Evolutionary conservation across 2,113 vertebrate species (phyloP).

Genomic region (Gymnorhina tibicen): DNA sequence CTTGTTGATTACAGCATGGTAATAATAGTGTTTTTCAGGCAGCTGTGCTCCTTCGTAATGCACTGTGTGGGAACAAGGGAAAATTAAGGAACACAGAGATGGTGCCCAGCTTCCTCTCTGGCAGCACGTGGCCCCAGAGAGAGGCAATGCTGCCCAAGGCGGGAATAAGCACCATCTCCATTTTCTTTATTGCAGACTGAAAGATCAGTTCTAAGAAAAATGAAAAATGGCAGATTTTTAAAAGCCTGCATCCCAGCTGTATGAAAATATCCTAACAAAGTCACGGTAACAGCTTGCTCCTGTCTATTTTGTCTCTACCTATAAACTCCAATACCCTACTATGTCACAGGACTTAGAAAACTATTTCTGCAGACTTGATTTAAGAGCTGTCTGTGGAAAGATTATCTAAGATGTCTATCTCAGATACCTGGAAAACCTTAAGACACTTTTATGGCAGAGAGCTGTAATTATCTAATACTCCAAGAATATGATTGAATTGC

Average conservation of each 20-base stretch:
- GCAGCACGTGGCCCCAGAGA: not conserved
- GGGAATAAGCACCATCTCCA: not conserved
- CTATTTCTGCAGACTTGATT: not conserved
- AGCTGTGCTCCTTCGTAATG: fast-evolving
- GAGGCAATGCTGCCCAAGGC: not conserved
- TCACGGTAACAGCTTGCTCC: not conserved
- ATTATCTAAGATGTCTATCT: not conserved
- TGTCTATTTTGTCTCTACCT: not conserved
- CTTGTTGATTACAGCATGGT: not conserved
- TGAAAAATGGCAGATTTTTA: not conserved
- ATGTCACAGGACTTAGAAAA: not conserved
- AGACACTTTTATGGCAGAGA: not conserved
- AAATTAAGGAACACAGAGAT: not conserved
- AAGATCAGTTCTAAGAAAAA: not conserved
- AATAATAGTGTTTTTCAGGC: not conserved
- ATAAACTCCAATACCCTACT: not conserved
- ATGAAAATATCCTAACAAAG: not conserved
- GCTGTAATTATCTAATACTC: not conserved
- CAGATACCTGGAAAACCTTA: not conserved
- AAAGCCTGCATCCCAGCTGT: not conserved
- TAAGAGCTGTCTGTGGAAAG: not conserved
- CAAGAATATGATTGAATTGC: not conserved
- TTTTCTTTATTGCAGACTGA: not conserved
- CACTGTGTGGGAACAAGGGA: not conserved
- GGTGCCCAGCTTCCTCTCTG: not conserved